Conservation (phyloP, 2,888 invertebrate genomes). For the Hirtodrosophila trivittata region DNA sequence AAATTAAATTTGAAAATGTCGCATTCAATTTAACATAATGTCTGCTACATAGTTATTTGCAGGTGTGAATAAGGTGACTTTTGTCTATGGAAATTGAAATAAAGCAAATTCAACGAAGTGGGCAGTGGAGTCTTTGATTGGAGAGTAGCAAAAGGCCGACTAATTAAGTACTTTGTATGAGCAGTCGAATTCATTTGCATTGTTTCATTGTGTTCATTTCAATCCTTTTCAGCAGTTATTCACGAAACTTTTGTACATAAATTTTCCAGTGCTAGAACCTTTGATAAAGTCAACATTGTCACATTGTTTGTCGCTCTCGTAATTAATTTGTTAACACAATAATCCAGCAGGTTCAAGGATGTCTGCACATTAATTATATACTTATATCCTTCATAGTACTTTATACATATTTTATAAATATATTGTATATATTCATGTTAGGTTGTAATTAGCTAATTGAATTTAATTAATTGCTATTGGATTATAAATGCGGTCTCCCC, state of each 20-base stretch:
- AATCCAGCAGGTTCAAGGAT: slow-evolving; percentile 26
- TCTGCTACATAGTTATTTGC: slow-evolving; percentile 20
- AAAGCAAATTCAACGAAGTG: slow-evolving; percentile 6
- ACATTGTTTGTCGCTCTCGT: slow-evolving; percentile 59
- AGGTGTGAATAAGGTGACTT: slow-evolving; percentile 16
- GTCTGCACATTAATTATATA: slow-evolving; percentile 14
- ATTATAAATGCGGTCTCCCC: not conserved
- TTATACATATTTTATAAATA: not conserved
- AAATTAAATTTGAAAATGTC: slow-evolving; percentile 21
- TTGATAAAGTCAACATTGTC: slow-evolving; percentile 48
- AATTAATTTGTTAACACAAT: slow-evolving; percentile 73
- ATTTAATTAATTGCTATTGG: slow-evolving; percentile 43
- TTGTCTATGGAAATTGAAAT: slow-evolving; percentile 25
- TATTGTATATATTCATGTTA: slow-evolving; percentile 17
- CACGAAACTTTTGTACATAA: slow-evolving; percentile 15
- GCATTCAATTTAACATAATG: slow-evolving; percentile 18
- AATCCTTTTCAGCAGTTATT: slow-evolving; percentile 24
- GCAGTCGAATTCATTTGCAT: slow-evolving; percentile 16
- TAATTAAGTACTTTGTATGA: slow-evolving; percentile 49
- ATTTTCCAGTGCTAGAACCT: slow-evolving; percentile 19
- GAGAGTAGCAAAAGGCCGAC: slow-evolving; percentile 25
- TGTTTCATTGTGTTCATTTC: slow-evolving; percentile 16
- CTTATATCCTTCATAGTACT: not conserved
- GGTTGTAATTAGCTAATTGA: slow-evolving; percentile 71
- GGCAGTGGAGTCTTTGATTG: slow-evolving; percentile 30